These are phyloP conservation scores for Eueides isabella DNA, from an alignment of 1,140 invertebrate species.

Conservation along the genomic window DNA sequence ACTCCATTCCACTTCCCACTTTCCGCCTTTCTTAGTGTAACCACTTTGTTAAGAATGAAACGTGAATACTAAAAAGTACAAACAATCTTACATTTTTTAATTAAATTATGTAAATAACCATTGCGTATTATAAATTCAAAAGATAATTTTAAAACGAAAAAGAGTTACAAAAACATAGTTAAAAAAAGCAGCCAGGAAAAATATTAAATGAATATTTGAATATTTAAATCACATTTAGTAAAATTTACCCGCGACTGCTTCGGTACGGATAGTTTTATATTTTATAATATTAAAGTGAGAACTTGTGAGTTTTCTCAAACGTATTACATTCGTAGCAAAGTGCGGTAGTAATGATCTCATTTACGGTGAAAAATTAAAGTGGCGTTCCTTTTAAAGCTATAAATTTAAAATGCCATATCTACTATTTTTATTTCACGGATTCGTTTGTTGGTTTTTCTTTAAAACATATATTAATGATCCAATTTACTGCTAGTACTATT, in stretches of 20 bases:
- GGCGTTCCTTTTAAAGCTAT: neutral
- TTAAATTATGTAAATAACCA: no score
- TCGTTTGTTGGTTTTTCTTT: neutral
- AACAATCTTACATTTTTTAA: no score
- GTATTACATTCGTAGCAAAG: neutral
- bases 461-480: neutral
- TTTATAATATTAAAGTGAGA: neutral
- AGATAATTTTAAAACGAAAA: no score
- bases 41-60: no score
- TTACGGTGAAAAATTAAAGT: constrained; percentile 11
- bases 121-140: no score
- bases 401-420: neutral
- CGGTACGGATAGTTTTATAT: constrained; percentile 1
- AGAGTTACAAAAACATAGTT: neutral
- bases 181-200: neutral
- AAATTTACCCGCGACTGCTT: neutral
- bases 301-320: constrained; percentile 5
- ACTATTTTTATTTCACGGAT: neutral
- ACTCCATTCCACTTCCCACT: no score
- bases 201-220: neutral
- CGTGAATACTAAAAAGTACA: no score
- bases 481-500: neutral
- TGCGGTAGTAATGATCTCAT: constrained; percentile 5
- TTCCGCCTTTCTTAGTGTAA: no score
- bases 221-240: neutral